Base-by-base conservation (phyloP, 2,888 invertebrate species). In the Tanypteryx hageni region DNA sequence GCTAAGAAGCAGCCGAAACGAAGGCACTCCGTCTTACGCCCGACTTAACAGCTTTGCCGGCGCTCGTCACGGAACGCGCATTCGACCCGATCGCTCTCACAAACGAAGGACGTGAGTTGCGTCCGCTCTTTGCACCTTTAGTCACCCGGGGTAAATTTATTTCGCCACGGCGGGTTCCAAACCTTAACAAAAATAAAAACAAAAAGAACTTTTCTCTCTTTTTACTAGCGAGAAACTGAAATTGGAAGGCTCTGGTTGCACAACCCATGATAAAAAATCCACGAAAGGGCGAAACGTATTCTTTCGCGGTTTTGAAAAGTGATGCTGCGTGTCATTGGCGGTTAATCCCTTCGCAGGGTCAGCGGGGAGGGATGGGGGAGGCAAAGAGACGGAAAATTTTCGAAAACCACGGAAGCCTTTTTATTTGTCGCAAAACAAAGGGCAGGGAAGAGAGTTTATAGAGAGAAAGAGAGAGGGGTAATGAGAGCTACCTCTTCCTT, bases 301-400 rank as follows among this genome's bases (percentile, higher is more conserved):
- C 13, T 61, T 76, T 27, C 76, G 76, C 76, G 76, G 22, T 76
- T 76, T 76, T 76, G 22, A 76, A 22, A 76, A 76, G 22, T 76
- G 22, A 22, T 27, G 76, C 22, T 9, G 76, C 22, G 76, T n/a
- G 68, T 68, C 68, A 68, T 9, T 13, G 11, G 22, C 76, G 76
- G 76, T 76, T 22, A n/a, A 22, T 76, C 76, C 13, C 76, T 22
- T 27, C 11, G 27, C 7, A 10, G 76, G 13, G 76, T 76, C 76
- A 13, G 76, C n/a, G 27, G 76, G 76, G 76, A 76, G 27, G 2
- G 76, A 13, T 5, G 44, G 5, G 22, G 76, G 13, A 18, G 76
- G 76, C 13, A 76, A 76, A 76, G 22, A 0, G 76, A 27, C 11
- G 22, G 27, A 76, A 76, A 76, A 27, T 76, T 13, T 76, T 10